Base-by-base conservation (phyloP, 2,888 invertebrate species). In the Minunthozetes semirufus region DNA sequence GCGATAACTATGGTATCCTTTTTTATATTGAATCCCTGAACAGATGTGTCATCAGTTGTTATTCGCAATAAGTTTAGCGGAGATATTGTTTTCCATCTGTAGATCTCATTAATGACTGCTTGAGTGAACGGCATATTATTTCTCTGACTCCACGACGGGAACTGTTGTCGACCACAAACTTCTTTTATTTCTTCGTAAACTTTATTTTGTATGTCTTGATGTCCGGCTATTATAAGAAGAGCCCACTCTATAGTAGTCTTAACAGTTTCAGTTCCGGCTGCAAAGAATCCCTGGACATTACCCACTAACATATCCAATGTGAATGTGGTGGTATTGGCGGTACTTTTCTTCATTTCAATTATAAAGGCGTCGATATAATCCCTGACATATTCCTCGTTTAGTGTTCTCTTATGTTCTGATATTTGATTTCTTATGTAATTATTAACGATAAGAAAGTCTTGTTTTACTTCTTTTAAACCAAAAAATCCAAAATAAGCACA, bases 1-100 rank as follows among this genome's bases (percentile, higher is more conserved):
- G 77, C 76, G n/a, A 79, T 76, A 17, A 79, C 75, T 8, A 75
- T 76, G 50, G 77, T 77, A 13, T 77, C 78, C 8, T 76, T 74
- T 6, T 78, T 76, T 3, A 79, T 72, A 27, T n/a, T 17, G 17
- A 27, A 50, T 11, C n/a, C 27, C 4, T 46, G 13, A 19, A 74
- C 68, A 46, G 42, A 29, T n/a, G 66, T 72, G 0, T 72, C 38
- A 6, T 74, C 56, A 25, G 70, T 74, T 1, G 74, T 74, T 22
- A 74, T 50, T 53, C 74, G 25, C 38, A 71, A 33, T 38, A 72
- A 33, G 38, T 63, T 59, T 38, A 71, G 59, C 22, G 29, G 75
- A 38, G 29, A 50, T 15, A 74, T 74, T 27, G 59, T 61, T 50
- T 75, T 75, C 72, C 71, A 74, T 19, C 74, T n/a, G n/a, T 48